Percentiles rank a stretch among this genome's conserved stretches.
Conservation (phyloP, 2,797 vertebrate species). For the Galaxias olidus region DNA sequence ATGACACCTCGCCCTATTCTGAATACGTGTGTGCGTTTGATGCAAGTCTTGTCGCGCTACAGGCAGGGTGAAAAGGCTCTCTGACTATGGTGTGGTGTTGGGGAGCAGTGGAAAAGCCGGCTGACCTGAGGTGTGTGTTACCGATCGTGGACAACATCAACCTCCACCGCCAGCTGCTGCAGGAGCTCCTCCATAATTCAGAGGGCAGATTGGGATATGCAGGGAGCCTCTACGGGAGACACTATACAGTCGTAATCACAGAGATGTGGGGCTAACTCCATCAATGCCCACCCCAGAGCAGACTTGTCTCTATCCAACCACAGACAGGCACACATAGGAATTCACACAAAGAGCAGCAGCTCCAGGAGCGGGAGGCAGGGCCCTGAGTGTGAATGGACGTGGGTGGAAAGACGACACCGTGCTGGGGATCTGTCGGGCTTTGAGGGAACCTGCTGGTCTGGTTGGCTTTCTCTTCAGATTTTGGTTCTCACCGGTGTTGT, state of each 20-base stretch:
- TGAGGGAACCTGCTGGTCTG: slow-evolving; percentile 71
- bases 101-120: slow-evolving; percentile 8
- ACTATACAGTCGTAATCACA: slow-evolving; percentile 22
- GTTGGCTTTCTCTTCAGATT: slow-evolving; percentile 61
- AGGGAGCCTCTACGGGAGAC: background rate
- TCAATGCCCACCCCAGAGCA: background rate
- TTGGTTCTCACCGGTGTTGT: slow-evolving; percentile 70
- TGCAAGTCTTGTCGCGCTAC: no score
- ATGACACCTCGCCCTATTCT: no score
- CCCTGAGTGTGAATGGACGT: slow-evolving; percentile 37
- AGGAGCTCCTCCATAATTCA: slow-evolving; percentile 62
- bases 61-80: background rate
- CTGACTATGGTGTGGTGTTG: no score
- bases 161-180: slow-evolving; percentile 42
- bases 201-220: slow-evolving; percentile 36
- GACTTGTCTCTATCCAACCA: no score
- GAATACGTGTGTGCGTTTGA: no score
- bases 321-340: no score
- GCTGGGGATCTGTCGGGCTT: slow-evolving; percentile 51
- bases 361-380: slow-evolving; percentile 18
- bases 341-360: slow-evolving; percentile 8
- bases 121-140: slow-evolving; percentile 20
- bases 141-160: slow-evolving; percentile 31
- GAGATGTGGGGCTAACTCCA: no score
- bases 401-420: slow-evolving; percentile 35